Evolutionary conservation across 2,888 invertebrate species (phyloP).

Genomic region (Cylindroiulus punctatus): DNA sequence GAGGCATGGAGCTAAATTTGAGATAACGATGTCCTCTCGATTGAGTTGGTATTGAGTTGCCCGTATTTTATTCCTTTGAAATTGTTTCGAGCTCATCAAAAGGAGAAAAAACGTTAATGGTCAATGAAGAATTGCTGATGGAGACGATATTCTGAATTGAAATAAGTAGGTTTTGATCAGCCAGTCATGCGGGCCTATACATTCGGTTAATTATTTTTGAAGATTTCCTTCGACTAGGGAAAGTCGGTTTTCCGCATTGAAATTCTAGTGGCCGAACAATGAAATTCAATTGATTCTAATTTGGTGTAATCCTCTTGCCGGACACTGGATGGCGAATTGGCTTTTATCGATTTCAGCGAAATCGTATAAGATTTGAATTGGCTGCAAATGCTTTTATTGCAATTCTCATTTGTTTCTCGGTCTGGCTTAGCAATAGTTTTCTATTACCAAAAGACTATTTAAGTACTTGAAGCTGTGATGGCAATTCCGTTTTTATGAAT

Average conservation of each 20-base stretch:
- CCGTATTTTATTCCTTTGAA: background rate
- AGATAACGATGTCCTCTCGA: background rate
- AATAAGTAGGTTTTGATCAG: background rate
- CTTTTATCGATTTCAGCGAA: background rate
- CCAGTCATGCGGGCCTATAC: background rate
- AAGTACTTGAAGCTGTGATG: background rate
- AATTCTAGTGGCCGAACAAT: background rate
- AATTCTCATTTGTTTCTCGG: background rate
- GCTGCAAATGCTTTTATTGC: background rate
- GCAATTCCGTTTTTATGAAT: background rate
- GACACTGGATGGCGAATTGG: background rate
- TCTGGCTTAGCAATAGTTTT: background rate
- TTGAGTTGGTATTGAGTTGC: background rate
- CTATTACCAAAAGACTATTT: background rate
- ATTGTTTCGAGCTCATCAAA: background rate
- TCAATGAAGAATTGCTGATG: background rate
- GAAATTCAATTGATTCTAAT: slow-evolving; percentile 13
- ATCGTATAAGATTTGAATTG: background rate
- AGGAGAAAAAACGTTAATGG: background rate
- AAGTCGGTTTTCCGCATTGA: background rate
- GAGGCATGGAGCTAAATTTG: background rate
- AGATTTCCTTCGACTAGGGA: background rate
- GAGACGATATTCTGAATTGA: background rate
- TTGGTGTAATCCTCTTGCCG: background rate
- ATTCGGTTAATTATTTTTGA: background rate